Evolutionary conservation across 2,888 invertebrate species (phyloP), one percentile per base, ranked within the genome.

Genomic region (Drosophila tanythrix): DNA sequence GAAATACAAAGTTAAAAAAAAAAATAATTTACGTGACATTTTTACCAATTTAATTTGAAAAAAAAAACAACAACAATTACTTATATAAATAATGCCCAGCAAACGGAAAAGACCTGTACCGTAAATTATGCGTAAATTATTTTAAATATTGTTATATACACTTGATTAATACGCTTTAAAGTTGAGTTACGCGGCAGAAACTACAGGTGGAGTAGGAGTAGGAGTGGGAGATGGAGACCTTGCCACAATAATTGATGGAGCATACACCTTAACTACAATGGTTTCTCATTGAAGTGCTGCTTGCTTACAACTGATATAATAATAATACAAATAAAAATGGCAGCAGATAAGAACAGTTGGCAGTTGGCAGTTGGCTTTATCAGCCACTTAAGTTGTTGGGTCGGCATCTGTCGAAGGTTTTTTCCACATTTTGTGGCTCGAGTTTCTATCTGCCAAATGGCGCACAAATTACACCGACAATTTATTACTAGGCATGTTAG

Each of bases 91-190:
- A 68, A 78, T 68, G 43, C 46, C 61, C 61, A 60, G 27, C 58
- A 52, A 76, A 61, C 84, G 84, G 84, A 86, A 88, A 76, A 66
- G 70, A 74, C 48, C 60, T 81, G 74, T 79, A 72, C 81, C 89
- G 81, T 84, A 84, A 84, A 84, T 84, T 65, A 72, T 76, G 67
- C 51, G 62, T 70, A 76, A 86, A 70, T 88, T 74, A 68, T 88
- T 60, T 60, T 21, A 56, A 51, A 51, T 56, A 70, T 51, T 48
- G 36, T 60, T 76, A 21, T 53, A 38, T 48, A 61, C 53, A 61
- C 46, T 76, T 88, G 85, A 85, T 83, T 71, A 79, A 88, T 84
- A 74, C 74, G 60, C 73, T 57, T 78, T 73, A 68, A 78, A 58
- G 15, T 53, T 77, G 64, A 79, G 21, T 82, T 71, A 86, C 62